Base-by-base conservation (phyloP, 2,888 invertebrate genomes). In the Acrobasis repandana region DNA sequence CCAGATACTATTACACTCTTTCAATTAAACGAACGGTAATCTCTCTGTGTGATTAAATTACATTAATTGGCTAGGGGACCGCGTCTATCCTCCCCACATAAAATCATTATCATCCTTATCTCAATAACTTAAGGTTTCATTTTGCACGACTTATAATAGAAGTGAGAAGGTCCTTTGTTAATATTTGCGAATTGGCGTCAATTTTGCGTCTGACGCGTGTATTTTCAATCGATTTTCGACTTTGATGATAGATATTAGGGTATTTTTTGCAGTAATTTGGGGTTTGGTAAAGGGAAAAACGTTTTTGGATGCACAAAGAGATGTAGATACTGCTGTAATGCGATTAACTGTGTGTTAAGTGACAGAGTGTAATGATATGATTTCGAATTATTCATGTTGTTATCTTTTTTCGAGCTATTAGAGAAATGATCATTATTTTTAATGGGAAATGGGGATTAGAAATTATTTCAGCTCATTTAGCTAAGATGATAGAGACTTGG, bases 21-120 rank as follows among this genome's bases (percentile, higher is more conserved):
- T 88, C 88, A 88, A 90, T 90, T 90, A 89, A 88, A 74, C 79
- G 66, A 77, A 76, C 82, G 80, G 80, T 89, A 90, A 90, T 90
- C 91, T 85, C 87, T 83, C 80, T 82, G 83, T 82, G 85, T 86
- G 88, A 90, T 91, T 91, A 91, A 87, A 88, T 88, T 86, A 84
- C 89, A 85, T 86, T 92, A 92, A 92, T 92, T 91, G 91, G 88
- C 80, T 78, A 70, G 76, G 88, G 88, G 85, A 79, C 75, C 71
- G 68, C 69, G 68, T 66, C 68, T 65, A 65, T 65, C 72, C 72
- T 64, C 65, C 69, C 65, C 65, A 70, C 72, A 67, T 63, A 46
- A 61, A 61, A 61, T 63, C 60, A 67, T 60, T 59, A 65, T 58
- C 9, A 11, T 54, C 73, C 68, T 63, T 80, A 82, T 71, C 56